Evolutionary conservation across 2,113 vertebrate species (phyloP).

Genomic region (Andinoacara biseriatus): DNA sequence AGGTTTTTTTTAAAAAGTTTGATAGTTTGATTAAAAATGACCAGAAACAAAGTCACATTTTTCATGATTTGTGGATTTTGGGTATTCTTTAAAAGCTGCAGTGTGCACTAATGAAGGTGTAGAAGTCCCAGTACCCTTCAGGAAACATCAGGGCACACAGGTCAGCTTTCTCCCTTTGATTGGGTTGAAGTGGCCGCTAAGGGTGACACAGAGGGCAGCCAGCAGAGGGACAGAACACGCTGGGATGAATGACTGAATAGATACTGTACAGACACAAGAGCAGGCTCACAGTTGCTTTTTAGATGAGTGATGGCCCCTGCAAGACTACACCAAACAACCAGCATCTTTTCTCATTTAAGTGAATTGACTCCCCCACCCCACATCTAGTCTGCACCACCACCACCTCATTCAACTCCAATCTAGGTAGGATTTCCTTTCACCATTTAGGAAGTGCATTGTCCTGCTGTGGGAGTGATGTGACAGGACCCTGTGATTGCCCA

Average conservation of each 20-base stretch:
- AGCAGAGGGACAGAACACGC: constrained; percentile 40
- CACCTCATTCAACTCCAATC: constrained; percentile 70
- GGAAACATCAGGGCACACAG: constrained; percentile 12
- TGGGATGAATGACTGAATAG: constrained; percentile 59
- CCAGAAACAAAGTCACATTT: constrained; percentile 35
- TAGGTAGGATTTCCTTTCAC: constrained; percentile 77
- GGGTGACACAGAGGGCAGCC: constrained; percentile 73
- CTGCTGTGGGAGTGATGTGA: constrained; percentile 72
- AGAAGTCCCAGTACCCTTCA: background rate
- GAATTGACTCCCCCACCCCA: constrained; percentile 32
- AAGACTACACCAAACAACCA: constrained; percentile 66
- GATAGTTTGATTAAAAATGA: constrained; percentile 72
- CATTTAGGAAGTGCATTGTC: constrained; percentile 76
- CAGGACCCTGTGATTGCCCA: constrained; percentile 61
- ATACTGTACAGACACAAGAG: constrained; percentile 52
- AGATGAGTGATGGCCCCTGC: constrained; percentile 70
- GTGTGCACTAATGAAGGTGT: background rate
- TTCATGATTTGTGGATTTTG: background rate
- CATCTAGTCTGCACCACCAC: constrained; percentile 38
- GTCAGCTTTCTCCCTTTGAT: constrained; percentile 48
- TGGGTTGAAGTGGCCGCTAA: constrained; percentile 35
- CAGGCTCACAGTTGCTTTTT: constrained; percentile 51
- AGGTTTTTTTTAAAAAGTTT: constrained; percentile 40
- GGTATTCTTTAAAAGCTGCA: background rate
- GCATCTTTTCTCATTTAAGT: constrained; percentile 68